A percentile compares a stretch with the other conserved stretches of the same genome.
These are phyloP conservation scores for Columba guinea DNA, from an alignment of 2,797 vertebrate genomes.

Conservation along the genomic window DNA sequence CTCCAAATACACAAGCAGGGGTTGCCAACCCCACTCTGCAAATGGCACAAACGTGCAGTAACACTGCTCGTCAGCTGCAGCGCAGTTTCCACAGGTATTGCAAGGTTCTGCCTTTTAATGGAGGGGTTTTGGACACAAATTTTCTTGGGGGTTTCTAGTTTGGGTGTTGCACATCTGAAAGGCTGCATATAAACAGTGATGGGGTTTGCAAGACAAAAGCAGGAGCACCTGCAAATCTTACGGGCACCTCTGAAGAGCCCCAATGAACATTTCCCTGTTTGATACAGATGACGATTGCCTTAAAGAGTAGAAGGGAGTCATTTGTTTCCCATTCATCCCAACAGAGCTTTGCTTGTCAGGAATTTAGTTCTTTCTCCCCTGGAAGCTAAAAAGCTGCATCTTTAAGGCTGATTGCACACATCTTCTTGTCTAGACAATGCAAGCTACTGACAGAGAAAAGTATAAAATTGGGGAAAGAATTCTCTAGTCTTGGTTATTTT, in stretches of 20 bases:
- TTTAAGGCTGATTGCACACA: constrained; percentile 37
- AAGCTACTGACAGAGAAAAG: constrained; percentile 22
- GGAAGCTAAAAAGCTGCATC: not conserved
- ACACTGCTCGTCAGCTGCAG: not conserved
- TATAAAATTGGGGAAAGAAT: not conserved
- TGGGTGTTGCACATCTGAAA: not conserved
- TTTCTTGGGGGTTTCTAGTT: not conserved
- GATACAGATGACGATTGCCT: not conserved
- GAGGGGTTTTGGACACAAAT: not conserved
- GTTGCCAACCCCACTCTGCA: not conserved
- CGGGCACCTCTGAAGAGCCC: not conserved
- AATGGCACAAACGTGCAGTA: accelerated
- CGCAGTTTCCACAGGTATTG: accelerated
- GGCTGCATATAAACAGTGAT: not conserved
- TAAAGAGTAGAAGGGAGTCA: not conserved
- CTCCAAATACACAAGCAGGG: not conserved
- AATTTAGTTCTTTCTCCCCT: not conserved
- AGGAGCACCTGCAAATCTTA: not conserved
- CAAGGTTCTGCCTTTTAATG: not conserved
- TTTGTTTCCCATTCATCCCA: not conserved
- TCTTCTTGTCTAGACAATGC: constrained; percentile 61
- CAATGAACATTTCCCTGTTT: accelerated
- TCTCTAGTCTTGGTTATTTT: not conserved
- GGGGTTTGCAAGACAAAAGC: not conserved
- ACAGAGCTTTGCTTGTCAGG: not conserved